Conservation (phyloP, 1,140 invertebrate genomes). For the Wiebesia pumilae region DNA sequence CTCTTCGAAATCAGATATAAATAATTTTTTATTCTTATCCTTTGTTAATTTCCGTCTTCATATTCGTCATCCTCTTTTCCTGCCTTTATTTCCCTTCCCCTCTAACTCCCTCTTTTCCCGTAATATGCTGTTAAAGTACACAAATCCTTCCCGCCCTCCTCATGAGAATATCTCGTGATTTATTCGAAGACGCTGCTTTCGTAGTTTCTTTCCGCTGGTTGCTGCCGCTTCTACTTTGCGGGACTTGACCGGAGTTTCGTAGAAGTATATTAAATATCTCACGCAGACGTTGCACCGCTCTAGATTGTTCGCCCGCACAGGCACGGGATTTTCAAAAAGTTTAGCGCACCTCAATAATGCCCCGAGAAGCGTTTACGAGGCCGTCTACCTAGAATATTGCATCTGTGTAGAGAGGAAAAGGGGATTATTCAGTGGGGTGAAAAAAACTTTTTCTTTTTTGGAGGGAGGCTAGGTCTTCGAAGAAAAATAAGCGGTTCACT, state of each 20-base stretch:
- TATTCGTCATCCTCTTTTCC: not conserved
- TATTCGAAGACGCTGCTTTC: conserved; percentile 6
- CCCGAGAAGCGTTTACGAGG: conserved; percentile 7
- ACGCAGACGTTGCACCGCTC: not conserved
- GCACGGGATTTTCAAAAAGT: conserved; percentile 13
- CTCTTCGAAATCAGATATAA: too few species aligned
- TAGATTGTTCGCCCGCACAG: not conserved
- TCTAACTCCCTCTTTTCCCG: not conserved
- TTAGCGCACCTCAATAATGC: conserved; percentile 33
- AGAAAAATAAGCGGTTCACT: not conserved
- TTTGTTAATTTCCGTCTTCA: not conserved
- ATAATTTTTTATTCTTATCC: too few species aligned
- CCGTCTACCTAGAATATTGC: conserved; percentile 6
- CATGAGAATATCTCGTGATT: conserved; percentile 21
- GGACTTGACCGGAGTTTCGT: not conserved
- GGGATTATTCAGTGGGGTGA: not conserved
- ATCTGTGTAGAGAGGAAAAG: not conserved
- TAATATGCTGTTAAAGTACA: not conserved
- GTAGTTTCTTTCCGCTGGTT: not conserved
- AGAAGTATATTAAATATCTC: conserved; percentile 35
- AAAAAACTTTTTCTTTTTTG: not conserved
- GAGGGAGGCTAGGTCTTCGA: not conserved
- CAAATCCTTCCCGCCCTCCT: not conserved
- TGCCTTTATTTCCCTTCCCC: not conserved
- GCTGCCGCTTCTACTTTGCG: not conserved